Evolutionary conservation across 92 coral and sea anemone genomes (phyloP).

Genomic region (Phenganax subtilis): DNA sequence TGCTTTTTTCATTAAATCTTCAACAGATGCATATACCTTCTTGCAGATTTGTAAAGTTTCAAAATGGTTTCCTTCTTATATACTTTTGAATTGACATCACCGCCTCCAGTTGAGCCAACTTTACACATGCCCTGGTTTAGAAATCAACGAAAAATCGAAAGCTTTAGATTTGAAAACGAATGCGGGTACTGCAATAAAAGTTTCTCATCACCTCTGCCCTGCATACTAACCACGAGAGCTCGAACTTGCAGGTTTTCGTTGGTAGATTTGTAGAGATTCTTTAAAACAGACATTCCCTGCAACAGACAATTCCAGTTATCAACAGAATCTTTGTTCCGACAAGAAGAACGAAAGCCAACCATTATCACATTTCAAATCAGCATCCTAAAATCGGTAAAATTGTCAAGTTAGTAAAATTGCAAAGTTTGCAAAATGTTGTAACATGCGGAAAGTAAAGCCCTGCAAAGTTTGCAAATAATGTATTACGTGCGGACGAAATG

Average conservation of each 20-base stretch:
- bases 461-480: not conserved
- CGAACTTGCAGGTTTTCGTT: slow-evolving; percentile 78
- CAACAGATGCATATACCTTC: slow-evolving; percentile 51
- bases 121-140: slow-evolving; percentile 73
- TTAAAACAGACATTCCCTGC: slow-evolving; percentile 74
- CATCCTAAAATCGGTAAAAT: too few species aligned
- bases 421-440: too few species aligned
- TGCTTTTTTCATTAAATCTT: not conserved
- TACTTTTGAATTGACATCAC: slow-evolving; percentile 72
- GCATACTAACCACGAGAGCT: slow-evolving; percentile 79
- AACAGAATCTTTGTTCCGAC: not conserved
- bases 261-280: slow-evolving; percentile 61
- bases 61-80: slow-evolving; percentile 71
- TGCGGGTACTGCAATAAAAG: not conserved
- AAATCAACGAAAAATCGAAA: not conserved
- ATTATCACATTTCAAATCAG: too few species aligned
- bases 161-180: not conserved
- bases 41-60: slow-evolving; percentile 76
- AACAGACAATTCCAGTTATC: not conserved
- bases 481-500: not conserved
- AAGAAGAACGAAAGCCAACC: not conserved
- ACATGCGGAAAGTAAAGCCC: not conserved
- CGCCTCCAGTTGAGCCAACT: slow-evolving; percentile 79
- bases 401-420: too few species aligned
- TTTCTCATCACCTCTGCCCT: not conserved